These are phyloP conservation scores for Solea solea DNA, from an alignment of 2,113 vertebrate genomes.

Conservation along the genomic window DNA sequence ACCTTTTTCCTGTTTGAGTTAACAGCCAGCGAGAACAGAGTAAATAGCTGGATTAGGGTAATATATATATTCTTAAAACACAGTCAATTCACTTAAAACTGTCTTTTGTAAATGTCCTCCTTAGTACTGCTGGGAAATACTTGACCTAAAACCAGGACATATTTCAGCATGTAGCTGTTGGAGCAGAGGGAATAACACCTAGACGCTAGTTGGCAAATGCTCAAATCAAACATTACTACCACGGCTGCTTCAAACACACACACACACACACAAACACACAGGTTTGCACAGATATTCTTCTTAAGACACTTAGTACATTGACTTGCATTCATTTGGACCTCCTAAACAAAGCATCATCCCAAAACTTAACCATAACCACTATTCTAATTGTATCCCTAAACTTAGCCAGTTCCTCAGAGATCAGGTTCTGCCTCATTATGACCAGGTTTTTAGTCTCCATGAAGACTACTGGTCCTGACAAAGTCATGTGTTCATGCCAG, in stretches of 20 bases:
- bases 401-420: no score
- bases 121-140: constrained; percentile 46
- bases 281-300: no score
- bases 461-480: no score
- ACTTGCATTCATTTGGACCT: no score
- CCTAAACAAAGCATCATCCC: no score
- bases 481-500: no score
- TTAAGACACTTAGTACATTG: no score
- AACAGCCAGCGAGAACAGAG: constrained; percentile 6
- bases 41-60: constrained; percentile 39
- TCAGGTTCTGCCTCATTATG: no score
- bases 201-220: constrained; percentile 51
- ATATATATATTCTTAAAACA: constrained; percentile 6
- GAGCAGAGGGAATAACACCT: constrained; percentile 55
- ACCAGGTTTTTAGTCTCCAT: no score
- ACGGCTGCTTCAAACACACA: constrained; percentile 2
- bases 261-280: constrained; percentile 32
- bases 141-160: constrained; percentile 43
- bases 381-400: no score
- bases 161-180: constrained; percentile 51
- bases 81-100: constrained; percentile 17
- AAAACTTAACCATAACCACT: no score
- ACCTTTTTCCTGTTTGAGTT: neutral
- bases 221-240: constrained; percentile 58
- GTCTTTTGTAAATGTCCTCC: constrained; percentile 43